phyloP scores from a whole-genome alignment of 2,797 vertebrate species.

The Poeciliopsis paucimaculata region DNA sequence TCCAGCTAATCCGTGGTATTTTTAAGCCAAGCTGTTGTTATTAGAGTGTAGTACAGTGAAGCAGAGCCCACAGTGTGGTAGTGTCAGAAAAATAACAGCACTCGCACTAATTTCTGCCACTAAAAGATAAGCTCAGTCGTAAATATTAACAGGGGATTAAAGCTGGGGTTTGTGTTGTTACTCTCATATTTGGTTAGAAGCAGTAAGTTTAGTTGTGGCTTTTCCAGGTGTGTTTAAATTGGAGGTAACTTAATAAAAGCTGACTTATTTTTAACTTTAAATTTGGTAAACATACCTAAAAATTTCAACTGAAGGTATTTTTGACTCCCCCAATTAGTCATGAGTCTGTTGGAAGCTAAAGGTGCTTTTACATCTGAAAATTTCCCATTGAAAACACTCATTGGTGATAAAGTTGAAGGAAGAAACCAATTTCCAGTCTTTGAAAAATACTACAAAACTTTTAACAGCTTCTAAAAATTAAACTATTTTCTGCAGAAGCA shows the following conservation, averaged over 20 bases:
- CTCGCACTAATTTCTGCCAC: constrained; percentile 1
- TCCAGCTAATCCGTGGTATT: constrained; percentile 62
- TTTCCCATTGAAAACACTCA: neutral
- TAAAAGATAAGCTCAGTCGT: neutral
- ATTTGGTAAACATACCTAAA: too few species aligned
- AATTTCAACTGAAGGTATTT: neutral
- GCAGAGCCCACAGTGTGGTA: constrained; percentile 12
- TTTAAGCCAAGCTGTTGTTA: constrained; percentile 63
- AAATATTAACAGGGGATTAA: neutral
- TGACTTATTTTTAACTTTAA: neutral
- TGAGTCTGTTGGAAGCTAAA: neutral
- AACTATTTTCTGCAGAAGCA: neutral
- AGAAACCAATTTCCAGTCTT: neutral
- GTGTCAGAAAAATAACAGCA: constrained; percentile 14
- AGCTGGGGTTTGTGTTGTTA: neutral
- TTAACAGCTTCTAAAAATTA: neutral
- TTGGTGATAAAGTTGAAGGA: neutral
- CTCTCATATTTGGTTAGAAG: neutral
- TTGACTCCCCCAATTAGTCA: neutral
- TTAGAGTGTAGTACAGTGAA: constrained; percentile 46
- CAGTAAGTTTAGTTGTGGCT: neutral
- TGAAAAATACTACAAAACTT: neutral
- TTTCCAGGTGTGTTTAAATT: neutral
- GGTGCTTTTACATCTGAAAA: neutral
- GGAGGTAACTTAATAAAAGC: neutral